These are phyloP conservation scores for Cinara cedri DNA, from an alignment of 2,888 invertebrate species.

Conservation along the genomic window DNA sequence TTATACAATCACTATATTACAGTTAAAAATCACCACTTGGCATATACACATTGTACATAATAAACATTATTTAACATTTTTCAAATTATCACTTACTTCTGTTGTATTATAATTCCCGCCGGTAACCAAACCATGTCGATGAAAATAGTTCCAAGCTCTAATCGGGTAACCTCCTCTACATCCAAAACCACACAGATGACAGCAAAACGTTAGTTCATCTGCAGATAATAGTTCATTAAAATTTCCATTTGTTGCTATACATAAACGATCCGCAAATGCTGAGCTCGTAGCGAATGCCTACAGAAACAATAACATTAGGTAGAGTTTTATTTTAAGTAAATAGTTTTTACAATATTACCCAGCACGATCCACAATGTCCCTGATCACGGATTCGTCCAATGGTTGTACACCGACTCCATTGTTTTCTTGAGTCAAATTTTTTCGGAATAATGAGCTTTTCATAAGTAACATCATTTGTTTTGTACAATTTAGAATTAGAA, in stretches of 20 bases:
- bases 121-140: slow-evolving; percentile 8
- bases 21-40: too few species aligned
- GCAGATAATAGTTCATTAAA: slow-evolving; percentile 16
- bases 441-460: slow-evolving; percentile 65
- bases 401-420: slow-evolving; percentile 85
- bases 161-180: slow-evolving; percentile 24
- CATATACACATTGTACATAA: too few species aligned
- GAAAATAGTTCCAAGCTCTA: slow-evolving; percentile 9
- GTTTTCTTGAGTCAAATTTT: slow-evolving; percentile 77
- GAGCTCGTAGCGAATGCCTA: slow-evolving; percentile 16
- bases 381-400: slow-evolving; percentile 82
- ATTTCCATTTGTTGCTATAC: slow-evolving; percentile 19
- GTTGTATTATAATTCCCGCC: slow-evolving; percentile 17
- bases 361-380: slow-evolving; percentile 89
- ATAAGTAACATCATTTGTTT: not conserved
- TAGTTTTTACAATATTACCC: slow-evolving; percentile 63
- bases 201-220: slow-evolving; percentile 25
- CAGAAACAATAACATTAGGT: not conserved
- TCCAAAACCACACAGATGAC: slow-evolving; percentile 25
- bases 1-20: too few species aligned
- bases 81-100: not conserved
- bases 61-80: not conserved
- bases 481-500: not conserved
- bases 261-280: slow-evolving; percentile 27
- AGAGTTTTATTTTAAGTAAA: not conserved